Base-by-base conservation (phyloP, 2,888 invertebrate species). In the Lithophane socia region DNA sequence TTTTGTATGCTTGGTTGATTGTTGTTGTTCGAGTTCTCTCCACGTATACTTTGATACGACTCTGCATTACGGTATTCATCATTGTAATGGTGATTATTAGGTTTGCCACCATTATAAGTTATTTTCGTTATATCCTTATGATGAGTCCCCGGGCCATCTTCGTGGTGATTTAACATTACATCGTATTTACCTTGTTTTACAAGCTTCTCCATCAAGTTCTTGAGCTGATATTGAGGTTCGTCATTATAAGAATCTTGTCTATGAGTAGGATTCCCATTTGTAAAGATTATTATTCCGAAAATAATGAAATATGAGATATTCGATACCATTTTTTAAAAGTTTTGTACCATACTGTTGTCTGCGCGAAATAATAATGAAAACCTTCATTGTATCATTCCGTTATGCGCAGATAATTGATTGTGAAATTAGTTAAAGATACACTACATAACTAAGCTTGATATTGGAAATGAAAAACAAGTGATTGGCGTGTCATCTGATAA, bases 401-500 rank as follows among this genome's bases (percentile, higher is more conserved):
- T 72, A 69, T 24, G 66, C 49, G 66, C 24, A 52, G 65, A 47
- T 75, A 87, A 83, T 85, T 78, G 81, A 86, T 80, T 79, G 24
- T n/a, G 21, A 79, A 78, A 58, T 65, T 75, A 65, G 69, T 79
- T 80, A 61, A 79, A 80, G 61, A 72, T 77, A 47, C 56, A 52
- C 18, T 47, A 52, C 24, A 60, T 79, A 86, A 86, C 83, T 79
- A 60, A 83, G 74, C 87, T 79, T 88, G 87, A 75, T 54, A 90
- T 90, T 89, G 83, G 68, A 54, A 73, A 82, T 69, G 56, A 70
- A 44, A 76, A 60, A 64, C 37, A 18, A 37, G 42, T 52, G 24
- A n/a, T 10, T 3, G n/a, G 54, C 60, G 42, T 42, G 37, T n/a
- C 37, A 37, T 65, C 24, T 65, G 65, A 24, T 47, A 18, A 24